Percentiles rank a stretch among this genome's conserved stretches.
Conservation (phyloP, 2,888 invertebrate species). For the Ferdinandea cuprea region DNA sequence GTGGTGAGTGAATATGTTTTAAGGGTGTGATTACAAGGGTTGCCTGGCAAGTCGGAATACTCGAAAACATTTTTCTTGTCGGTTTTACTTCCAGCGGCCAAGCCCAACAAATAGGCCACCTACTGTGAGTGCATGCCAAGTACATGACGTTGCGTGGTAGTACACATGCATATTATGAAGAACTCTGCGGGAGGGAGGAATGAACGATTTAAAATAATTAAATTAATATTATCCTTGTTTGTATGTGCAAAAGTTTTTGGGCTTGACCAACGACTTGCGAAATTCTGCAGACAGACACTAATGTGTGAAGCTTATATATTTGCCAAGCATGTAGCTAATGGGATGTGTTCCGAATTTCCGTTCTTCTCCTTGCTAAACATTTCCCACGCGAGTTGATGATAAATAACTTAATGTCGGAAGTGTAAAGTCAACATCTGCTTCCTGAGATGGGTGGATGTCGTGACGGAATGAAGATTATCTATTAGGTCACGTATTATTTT, state of each 20-base stretch:
- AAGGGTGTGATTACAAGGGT: slow-evolving; percentile 26
- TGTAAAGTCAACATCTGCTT: slow-evolving; percentile 12
- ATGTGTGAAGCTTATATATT: slow-evolving; percentile 15
- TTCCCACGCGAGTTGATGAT: slow-evolving; percentile 12
- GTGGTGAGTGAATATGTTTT: slow-evolving; percentile 33
- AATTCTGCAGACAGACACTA: too few species aligned
- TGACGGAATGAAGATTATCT: slow-evolving; percentile 23
- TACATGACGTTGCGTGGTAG: slow-evolving; percentile 4
- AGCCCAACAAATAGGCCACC: slow-evolving; percentile 47
- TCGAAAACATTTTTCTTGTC: slow-evolving; percentile 36
- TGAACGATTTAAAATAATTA: slow-evolving; percentile 53
- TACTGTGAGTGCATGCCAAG: slow-evolving; percentile 23
- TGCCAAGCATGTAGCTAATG: neutral
- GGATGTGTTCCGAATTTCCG: neutral
- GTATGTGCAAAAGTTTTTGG: slow-evolving; percentile 28
- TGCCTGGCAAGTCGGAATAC: neutral
- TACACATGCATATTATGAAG: neutral
- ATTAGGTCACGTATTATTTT: neutral
- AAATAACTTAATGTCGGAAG: slow-evolving; percentile 37
- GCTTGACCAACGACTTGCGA: slow-evolving; percentile 24
- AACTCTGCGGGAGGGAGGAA: slow-evolving; percentile 15
- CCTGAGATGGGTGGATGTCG: neutral
- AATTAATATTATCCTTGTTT: slow-evolving; percentile 54
- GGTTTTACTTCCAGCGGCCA: slow-evolving; percentile 29
- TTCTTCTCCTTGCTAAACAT: neutral